phyloP scores from a whole-genome alignment of 2,888 invertebrate genomes.

The Epicampocera succincta region DNA sequence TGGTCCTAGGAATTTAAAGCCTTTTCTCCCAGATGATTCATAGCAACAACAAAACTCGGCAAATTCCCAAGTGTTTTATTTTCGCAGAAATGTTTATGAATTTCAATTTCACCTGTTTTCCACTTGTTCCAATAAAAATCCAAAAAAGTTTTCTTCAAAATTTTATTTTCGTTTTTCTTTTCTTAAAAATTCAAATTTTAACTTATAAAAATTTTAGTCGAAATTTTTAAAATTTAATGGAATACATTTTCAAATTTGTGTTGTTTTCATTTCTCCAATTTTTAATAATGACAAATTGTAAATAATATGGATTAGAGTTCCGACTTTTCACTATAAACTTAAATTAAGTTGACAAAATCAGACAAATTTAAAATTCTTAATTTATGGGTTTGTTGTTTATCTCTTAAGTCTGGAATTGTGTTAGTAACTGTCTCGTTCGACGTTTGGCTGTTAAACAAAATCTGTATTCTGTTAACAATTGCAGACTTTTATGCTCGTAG shows the following conservation, averaged over 20 bases:
- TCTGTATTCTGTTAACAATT: slow-evolving; percentile 1
- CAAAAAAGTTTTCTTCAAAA: slow-evolving; percentile 4
- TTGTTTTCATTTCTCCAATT: not conserved
- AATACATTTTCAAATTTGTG: slow-evolving; percentile 28
- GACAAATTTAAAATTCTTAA: not conserved
- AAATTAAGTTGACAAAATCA: slow-evolving; percentile 31
- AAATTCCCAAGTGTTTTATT: no score
- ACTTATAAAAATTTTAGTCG: slow-evolving; percentile 22
- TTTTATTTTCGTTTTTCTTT: slow-evolving; percentile 26
- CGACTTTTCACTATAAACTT: slow-evolving; percentile 7
- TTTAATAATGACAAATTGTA: slow-evolving; percentile 13
- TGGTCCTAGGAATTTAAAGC: no score
- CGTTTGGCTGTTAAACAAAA: slow-evolving; percentile 30
- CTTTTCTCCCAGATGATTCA: no score
- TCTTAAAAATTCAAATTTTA: slow-evolving; percentile 43
- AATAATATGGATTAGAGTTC: not conserved
- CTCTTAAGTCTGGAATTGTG: slow-evolving; percentile 11
- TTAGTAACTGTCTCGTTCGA: slow-evolving; percentile 19
- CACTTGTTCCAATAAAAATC: not conserved
- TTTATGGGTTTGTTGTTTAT: slow-evolving; percentile 12
- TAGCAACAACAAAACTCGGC: no score
- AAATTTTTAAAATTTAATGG: not conserved
- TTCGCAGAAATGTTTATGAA: no score
- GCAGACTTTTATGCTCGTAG: not conserved
- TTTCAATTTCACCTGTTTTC: no score